phyloP scores from a whole-genome alignment of 2,888 invertebrate species.

The Anorthoa munda region DNA sequence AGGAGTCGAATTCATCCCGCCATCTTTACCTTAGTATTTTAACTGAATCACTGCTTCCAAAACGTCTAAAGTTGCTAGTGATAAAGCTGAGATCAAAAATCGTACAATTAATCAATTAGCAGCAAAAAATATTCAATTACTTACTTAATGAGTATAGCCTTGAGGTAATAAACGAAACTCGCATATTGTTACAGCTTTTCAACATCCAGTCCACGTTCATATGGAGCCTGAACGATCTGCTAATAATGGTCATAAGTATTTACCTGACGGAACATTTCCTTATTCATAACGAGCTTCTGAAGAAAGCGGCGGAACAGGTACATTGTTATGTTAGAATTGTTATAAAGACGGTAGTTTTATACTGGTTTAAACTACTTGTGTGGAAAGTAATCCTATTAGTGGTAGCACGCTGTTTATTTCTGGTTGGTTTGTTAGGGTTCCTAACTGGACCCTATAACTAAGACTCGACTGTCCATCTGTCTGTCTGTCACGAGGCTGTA shows the following conservation, averaged over 20 bases:
- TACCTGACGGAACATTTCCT: slow-evolving; percentile 92
- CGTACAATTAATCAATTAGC: too few relatives aligned
- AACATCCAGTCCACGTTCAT: slow-evolving; percentile 91
- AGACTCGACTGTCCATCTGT: too few relatives aligned
- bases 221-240: slow-evolving; percentile 93
- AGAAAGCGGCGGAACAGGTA: slow-evolving; percentile 71
- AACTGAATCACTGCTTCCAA: too few relatives aligned
- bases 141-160: too few relatives aligned
- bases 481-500: too few relatives aligned
- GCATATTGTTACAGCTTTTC: slow-evolving; percentile 68
- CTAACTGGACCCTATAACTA: too few relatives aligned
- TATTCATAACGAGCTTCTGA: slow-evolving; percentile 85
- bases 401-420: not conserved
- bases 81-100: too few relatives aligned
- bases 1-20: too few relatives aligned
- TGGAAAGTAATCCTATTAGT: not conserved
- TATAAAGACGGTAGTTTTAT: slow-evolving; percentile 4
- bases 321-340: not conserved
- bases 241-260: slow-evolving; percentile 92
- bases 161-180: not conserved
- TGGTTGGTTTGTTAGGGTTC: not conserved
- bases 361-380: not conserved
- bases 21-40: too few relatives aligned
- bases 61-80: too few relatives aligned
- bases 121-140: too few relatives aligned